Base-by-base conservation (phyloP, 2,797 vertebrate species). In the Tragelaphus oryx region DNA sequence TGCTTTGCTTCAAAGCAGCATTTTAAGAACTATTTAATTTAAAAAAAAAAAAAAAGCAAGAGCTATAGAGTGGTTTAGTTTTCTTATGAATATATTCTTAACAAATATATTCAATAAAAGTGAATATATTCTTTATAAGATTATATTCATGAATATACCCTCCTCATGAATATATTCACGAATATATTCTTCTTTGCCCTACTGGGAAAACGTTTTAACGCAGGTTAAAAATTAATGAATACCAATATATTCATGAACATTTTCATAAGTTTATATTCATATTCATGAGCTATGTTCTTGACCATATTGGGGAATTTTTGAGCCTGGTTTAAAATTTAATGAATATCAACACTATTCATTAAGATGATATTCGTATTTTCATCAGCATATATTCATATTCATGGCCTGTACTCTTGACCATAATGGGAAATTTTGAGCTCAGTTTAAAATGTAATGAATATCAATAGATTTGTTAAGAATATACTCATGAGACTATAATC, bases 221-320 rank as follows among this genome's bases (percentile, higher is more conserved):
- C 81, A 94, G 93, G 97, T 96, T 96, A 96, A 97, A 97, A 97
- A 97, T 96, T 96, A 97, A 97, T 97, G 94, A 96, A 93, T 91
- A 97, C 84, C 95, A 97, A 97, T 97, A 97, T 95, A 97, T 97
- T 97, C 96, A 97, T 95, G 93, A 97, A 93, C 83, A 91, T 95
- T 97, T 97, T 97, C 87, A 62, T 95, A 97, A 93, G 93, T 95
- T 96, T 94, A 95, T 92, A 97, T 97, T 97, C 96, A 97, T 97
- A 97, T 97, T 97, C 93, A 97, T 97, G 91, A 97, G 79, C 87
- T 82, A 82, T 82, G 93, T 93, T 96, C 93, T 95, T 97, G 96
- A 96, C 96, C 96, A 96, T 96, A 97, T 54, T 96, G 94, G 96
- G 95, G 50, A 91, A 96, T 95, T 96, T 97, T 75, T 94, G 85